Base-by-base conservation (phyloP, 1,140 invertebrate genomes). In the Trypoxylus dichotomus region DNA sequence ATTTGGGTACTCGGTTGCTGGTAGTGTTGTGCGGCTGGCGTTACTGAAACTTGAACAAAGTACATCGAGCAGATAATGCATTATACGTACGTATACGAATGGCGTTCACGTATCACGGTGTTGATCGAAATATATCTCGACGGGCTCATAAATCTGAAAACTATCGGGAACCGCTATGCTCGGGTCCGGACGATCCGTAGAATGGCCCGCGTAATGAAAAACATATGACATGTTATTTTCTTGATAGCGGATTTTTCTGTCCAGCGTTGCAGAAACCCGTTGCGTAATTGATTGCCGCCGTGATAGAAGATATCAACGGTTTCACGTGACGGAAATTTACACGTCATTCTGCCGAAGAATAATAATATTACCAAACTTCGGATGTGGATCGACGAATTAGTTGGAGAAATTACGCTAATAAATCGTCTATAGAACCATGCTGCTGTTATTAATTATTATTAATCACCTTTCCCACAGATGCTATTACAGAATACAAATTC, bases 121-220 rank as follows among this genome's bases (percentile, higher is more conserved):
- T 54, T 54, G 47, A 54, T 54, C 47, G 47, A 54, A 54, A 54
- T 54, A 54, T 54, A 54, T 54, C 47, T 54, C 47, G 47, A 54
- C 47, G 47, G 47, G 47, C 15, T 54, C 47, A 54, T 54, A 54
- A 54, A 54, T 54, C 47, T 54, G 15, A n/a, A 54, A 54, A n/a
- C 47, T 54, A 54, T 54, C 47, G 19, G 47, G 47, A 54, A 54
- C 47, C 15, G 47, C 19, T n/a, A 3, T 15, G 47, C n/a, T 19
- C 47, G 47, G n/a, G 13, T 54, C 32, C 19, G 13, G 47, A 54
- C n/a, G n/a, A 15, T 54, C 19, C 47, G 19, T 54, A 10, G 47
- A 19, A 54, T 54, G 47, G 32, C 15, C 19, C 11, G 1, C 19
- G 47, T 54, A 54, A 54, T 54, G 47, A 54, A 54, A 54, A 54